These are phyloP conservation scores for Charina bottae DNA, from an alignment of 2,113 vertebrate genomes.

Conservation along the genomic window DNA sequence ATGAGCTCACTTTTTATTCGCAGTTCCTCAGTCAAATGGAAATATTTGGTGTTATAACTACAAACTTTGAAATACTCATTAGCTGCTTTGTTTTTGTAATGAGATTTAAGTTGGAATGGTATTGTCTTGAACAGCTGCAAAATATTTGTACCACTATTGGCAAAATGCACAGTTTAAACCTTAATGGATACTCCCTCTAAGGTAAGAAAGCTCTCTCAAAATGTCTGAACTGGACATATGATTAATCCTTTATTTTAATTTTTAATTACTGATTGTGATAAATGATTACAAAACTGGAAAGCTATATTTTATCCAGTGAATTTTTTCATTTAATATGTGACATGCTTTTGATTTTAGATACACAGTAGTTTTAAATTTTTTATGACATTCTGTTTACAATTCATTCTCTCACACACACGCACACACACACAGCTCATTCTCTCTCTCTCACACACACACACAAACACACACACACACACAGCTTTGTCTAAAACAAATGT, in stretches of 20 bases:
- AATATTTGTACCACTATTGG: constrained; percentile 8
- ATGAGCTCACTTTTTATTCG: constrained; percentile 6
- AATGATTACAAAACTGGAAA: constrained; percentile 41
- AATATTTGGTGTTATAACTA: neutral
- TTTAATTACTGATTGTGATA: constrained; percentile 28
- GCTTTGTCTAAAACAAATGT: neutral
- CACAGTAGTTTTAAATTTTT: neutral
- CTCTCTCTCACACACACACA: neutral
- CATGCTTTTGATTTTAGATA: constrained; percentile 16
- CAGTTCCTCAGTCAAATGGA: constrained; percentile 7
- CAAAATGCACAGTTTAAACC: constrained; percentile 5
- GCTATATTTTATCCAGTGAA: neutral
- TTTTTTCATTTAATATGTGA: neutral
- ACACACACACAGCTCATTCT: too few relatives aligned
- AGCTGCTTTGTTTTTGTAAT: constrained; percentile 52
- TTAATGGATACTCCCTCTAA: constrained; percentile 23
- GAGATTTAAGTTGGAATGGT: constrained; percentile 26
- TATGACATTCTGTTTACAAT: neutral
- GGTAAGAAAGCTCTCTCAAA: constrained; percentile 30
- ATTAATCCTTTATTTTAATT: constrained; percentile 13
- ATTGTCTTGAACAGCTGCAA: constrained; percentile 24
- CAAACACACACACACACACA: neutral
- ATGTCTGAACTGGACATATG: constrained; percentile 11
- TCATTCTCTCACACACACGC: neutral
- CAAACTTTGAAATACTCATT: neutral